Base-by-base conservation (phyloP, 2,113 vertebrate genomes). In the Perognathus longimembris region DNA sequence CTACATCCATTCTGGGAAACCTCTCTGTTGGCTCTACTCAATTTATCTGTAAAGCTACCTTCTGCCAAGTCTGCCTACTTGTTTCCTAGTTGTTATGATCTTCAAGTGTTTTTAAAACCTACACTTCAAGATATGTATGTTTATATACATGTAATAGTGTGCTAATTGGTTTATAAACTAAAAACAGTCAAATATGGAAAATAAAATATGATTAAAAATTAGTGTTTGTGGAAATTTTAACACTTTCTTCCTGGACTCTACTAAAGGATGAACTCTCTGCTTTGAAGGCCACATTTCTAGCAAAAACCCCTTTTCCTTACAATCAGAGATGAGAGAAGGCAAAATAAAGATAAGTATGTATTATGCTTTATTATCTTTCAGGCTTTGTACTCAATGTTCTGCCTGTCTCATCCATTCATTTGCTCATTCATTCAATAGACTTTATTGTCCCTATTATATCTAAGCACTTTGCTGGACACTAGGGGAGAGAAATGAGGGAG, bases 161-260 rank as follows among this genome's bases (percentile, higher is more conserved):
- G 67, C 67, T 83, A 63, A 86, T 77, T 24, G 3, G 69, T 54
- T 91, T 84, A 84, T 93, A 93, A 84, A 87, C 87, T 78, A 77
- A 87, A 90, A 88, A 94, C 42, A 83, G 54, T 88, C 18, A 95
- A 85, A 87, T 50, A 69, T 82, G 40, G n/a, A 92, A 84, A 90
- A 89, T 74, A 87, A 92, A 63, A 69, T 63, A 24, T 28, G 12
- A 85, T 70, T 45, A 45, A 40, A 87, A 89, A 91, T 86, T 34
- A 91, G 63, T 61, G 21, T 84, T 73, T 38, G 64, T 36, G 94
- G 77, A 59, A 81, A 93, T 95, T 83, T 32, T 87, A 84, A 71
- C 71, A 63, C 71, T 89, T 86, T 84, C 42, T 81, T 42, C 66
- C 34, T 71, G 28, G 1, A 74, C 26, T 14, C 59, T 0, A 0